Evolutionary conservation across 1,140 invertebrate species (phyloP), one percentile per base, ranked within the genome.

Genomic region (Ostrea edulis): DNA sequence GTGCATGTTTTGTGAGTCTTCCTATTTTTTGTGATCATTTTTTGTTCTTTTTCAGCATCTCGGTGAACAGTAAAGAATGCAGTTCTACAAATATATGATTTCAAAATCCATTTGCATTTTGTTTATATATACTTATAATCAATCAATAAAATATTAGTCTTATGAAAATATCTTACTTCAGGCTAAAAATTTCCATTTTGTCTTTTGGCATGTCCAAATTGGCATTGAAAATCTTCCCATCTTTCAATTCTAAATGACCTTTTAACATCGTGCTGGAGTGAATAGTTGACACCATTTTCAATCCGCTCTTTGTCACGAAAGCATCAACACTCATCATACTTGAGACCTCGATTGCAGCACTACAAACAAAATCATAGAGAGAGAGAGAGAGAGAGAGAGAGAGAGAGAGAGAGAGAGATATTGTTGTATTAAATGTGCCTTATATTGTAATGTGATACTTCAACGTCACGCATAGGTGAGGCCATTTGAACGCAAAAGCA

Each of bases 261-360:
- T 97, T 97, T 0, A 98, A 93, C 0, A 97, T 96, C 0, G 97
- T 97, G 17, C 97, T 97, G 0, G 97, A 97, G 93, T 98, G 98
- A 44, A 98, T 93, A 58, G 97, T 97, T 53, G 97, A 96, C 90
- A 97, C 97, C 12, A 98, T 95, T 92, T 98, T 97, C 14, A 98
- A 96, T n/a, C 97, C 98, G 8, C 97, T 96, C 71, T 95, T 96
- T 12, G 96, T 96, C 85, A 97, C 97, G 88, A 97, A 96, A 52
- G 97, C 96, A 91, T 98, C 97, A 8, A 98, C 96, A 25, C 96
- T 96, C 97, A 99, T 98, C 12, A 96, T 96, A 14, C 97, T 97
- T 8, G 97, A 96, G 55, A 98, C 95, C 92, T 98, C 97, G 2
- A 98, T 94, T 22, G 97, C 97, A 51, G 97, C 96, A 93, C 97